phyloP scores from a whole-genome alignment of 1,140 invertebrate species.

The Listronotus oregonensis region DNA sequence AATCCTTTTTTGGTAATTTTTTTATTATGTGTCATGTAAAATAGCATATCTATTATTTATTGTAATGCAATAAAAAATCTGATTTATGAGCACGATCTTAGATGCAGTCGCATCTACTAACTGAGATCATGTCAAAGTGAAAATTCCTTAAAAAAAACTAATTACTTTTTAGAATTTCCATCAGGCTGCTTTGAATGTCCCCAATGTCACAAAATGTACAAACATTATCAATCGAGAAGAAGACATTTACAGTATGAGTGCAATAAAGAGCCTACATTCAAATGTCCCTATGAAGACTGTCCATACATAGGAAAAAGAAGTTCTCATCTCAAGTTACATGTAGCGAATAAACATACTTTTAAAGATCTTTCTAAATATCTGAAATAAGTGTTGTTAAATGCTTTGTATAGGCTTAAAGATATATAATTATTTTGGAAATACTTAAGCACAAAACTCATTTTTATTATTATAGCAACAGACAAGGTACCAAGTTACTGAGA shows the following conservation, averaged over 20 bases:
- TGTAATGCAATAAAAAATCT: too few relatives aligned
- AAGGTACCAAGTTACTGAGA: too few relatives aligned
- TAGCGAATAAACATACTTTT: constrained; percentile 33
- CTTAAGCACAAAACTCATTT: too few relatives aligned
- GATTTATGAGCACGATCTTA: too few relatives aligned
- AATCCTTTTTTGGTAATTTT: too few relatives aligned
- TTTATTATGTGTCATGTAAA: too few relatives aligned
- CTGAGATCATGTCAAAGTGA: too few relatives aligned
- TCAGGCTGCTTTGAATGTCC: constrained; percentile 23
- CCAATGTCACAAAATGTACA: constrained; percentile 37
- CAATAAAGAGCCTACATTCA: constrained; percentile 60
- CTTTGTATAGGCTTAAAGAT: too few relatives aligned
- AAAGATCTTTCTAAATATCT: background rate
- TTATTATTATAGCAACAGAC: too few relatives aligned
- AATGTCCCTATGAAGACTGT: constrained; percentile 58
- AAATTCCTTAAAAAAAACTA: background rate
- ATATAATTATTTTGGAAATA: background rate
- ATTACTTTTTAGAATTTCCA: background rate
- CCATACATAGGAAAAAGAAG: constrained; percentile 59
- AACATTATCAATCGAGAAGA: constrained; percentile 25
- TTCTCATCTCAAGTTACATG: constrained; percentile 56
- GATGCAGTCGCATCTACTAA: too few relatives aligned
- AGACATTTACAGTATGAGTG: constrained; percentile 59
- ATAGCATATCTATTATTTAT: too few relatives aligned
- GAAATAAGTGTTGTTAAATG: background rate